Conservation (phyloP, 2,113 vertebrate genomes). For the Calyptommatus sinebrachiatus region DNA sequence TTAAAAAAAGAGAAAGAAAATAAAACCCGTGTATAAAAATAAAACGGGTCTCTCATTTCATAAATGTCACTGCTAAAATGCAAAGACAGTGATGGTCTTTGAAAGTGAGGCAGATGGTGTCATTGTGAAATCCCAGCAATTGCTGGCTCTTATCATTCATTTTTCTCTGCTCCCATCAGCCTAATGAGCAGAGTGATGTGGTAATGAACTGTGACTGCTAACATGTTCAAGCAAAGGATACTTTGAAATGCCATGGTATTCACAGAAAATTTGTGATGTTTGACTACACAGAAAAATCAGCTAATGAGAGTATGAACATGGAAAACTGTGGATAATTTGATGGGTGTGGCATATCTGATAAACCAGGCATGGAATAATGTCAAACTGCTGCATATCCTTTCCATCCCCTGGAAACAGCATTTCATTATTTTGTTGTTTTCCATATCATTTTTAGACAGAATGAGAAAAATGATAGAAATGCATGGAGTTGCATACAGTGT, state of each 20-base stretch:
- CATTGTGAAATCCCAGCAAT: constrained; percentile 22
- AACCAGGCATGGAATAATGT: background rate
- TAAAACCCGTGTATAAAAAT: background rate
- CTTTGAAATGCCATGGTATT: background rate
- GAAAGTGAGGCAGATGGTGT: constrained; percentile 27
- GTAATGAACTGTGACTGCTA: constrained; percentile 25
- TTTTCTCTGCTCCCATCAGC: constrained; percentile 29
- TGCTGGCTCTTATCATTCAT: constrained; percentile 26
- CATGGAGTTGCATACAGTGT: background rate
- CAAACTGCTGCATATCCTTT: background rate
- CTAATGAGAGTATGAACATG: background rate
- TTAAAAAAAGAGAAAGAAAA: background rate
- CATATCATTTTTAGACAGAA: background rate
- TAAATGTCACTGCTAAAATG: constrained; percentile 5
- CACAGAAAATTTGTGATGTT: background rate
- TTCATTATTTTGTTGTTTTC: background rate
- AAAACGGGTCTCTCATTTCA: background rate
- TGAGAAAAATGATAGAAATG: background rate
- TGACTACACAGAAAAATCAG: background rate
- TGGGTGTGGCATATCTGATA: background rate
- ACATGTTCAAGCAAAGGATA: background rate
- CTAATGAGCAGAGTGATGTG: constrained; percentile 18
- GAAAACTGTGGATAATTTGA: no score
- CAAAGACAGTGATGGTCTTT: background rate
- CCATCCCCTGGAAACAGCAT: background rate